Percentiles rank a stretch among this genome's conserved stretches.
Conservation (phyloP, 2,888 invertebrate genomes). For the Drosophila cognata region DNA sequence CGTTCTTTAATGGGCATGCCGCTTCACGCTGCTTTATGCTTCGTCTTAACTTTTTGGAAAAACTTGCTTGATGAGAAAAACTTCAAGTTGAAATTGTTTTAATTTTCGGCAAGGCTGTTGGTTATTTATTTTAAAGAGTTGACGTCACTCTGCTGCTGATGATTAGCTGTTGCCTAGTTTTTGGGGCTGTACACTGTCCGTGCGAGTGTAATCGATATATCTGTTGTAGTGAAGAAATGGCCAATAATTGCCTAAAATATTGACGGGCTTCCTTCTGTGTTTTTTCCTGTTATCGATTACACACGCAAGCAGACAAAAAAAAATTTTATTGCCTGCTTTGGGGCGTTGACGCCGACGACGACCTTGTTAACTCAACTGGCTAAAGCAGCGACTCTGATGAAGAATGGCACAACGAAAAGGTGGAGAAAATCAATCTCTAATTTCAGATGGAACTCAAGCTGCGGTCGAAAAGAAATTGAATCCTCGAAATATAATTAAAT, state of each 20-base stretch:
- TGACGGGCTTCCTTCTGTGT: conserved; percentile 36
- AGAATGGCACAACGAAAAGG: conserved; percentile 37
- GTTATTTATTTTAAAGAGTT: conserved; percentile 11
- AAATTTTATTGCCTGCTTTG: conserved; percentile 15
- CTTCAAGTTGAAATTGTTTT: conserved; percentile 30
- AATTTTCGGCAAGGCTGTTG: conserved; percentile 49
- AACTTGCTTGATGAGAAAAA: conserved; percentile 40
- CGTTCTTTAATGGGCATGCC: conserved; percentile 67
- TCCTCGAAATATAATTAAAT: not conserved
- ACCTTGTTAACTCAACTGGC: conserved; percentile 43
- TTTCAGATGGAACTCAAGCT: conserved; percentile 64
- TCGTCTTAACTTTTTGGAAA: conserved; percentile 25
- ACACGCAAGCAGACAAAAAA: conserved; percentile 25
- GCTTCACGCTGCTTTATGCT: conserved; percentile 12
- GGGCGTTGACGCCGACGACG: conserved; percentile 27
- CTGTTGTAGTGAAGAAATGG: not conserved
- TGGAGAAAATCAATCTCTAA: conserved; percentile 40
- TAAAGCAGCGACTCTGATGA: conserved; percentile 28
- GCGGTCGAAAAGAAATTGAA: conserved; percentile 42
- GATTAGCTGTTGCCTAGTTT: conserved; percentile 53
- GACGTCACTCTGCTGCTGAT: conserved; percentile 37
- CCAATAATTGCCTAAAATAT: conserved; percentile 23
- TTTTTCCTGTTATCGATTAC: conserved; percentile 50
- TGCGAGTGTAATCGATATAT: conserved; percentile 42
- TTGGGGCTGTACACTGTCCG: conserved; percentile 32